Percentiles rank a stretch among this genome's conserved stretches.
Conservation (phyloP, 2,888 invertebrate species). For the Eulithis testata region DNA sequence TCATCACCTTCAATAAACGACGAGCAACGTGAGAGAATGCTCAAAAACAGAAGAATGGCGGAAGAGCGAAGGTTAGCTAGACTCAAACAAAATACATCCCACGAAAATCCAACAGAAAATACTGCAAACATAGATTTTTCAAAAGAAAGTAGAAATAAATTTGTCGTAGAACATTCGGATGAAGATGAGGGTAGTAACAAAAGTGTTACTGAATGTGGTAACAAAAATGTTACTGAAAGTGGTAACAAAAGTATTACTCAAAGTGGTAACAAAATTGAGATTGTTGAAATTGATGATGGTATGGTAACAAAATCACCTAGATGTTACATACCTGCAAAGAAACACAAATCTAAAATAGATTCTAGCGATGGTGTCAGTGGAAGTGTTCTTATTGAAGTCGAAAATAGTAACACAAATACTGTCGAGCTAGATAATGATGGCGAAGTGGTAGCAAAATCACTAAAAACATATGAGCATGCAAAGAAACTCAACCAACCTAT, state of each 20-base stretch:
- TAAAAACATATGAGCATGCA: constrained; percentile 11
- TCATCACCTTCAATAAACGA: constrained; percentile 81
- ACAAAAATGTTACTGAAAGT: constrained; percentile 16
- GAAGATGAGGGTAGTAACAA: constrained; percentile 44
- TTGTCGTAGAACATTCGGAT: constrained; percentile 42
- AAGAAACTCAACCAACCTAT: constrained; percentile 31
- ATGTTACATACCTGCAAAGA: constrained; percentile 19
- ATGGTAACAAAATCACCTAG: constrained; percentile 15
- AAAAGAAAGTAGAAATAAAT: constrained; percentile 20
- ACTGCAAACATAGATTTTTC: not conserved
- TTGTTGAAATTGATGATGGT: constrained; percentile 21
- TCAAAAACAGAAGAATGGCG: constrained; percentile 87
- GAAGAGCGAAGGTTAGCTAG: constrained; percentile 86
- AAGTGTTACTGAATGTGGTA: constrained; percentile 35
- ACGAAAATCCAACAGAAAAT: constrained; percentile 19
- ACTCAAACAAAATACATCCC: constrained; percentile 56
- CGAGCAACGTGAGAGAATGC: constrained; percentile 88
- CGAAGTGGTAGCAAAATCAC: constrained; percentile 13
- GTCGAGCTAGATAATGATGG: constrained; percentile 20
- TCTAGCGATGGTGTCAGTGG: not conserved
- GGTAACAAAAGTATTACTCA: constrained; percentile 6
- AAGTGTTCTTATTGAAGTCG: not conserved
- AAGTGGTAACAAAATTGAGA: constrained; percentile 10
- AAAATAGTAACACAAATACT: not conserved
- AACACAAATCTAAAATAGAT: constrained; percentile 14